Evolutionary conservation across 2,888 invertebrate species (phyloP).

Genomic region (Coecobrya sp.): DNA sequence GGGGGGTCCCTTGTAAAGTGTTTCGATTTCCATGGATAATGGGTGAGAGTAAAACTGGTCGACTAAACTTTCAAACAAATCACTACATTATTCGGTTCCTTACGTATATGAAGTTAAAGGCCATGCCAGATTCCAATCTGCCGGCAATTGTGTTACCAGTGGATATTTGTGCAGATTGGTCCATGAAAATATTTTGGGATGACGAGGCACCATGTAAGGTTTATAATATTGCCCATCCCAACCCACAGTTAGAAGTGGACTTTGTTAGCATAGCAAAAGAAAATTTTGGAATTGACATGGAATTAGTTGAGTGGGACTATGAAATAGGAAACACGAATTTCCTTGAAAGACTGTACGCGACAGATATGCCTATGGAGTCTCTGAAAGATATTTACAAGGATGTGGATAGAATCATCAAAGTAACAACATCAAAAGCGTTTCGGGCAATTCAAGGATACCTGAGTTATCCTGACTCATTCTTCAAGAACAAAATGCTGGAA

Average conservation of each 20-base stretch:
- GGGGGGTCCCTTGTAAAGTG: not conserved
- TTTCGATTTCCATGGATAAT: not conserved
- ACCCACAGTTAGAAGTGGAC: not conserved
- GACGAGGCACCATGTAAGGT: too few relatives aligned
- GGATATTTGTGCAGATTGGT: not conserved
- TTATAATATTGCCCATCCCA: not conserved
- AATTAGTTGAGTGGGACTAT: too few relatives aligned
- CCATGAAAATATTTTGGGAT: too few relatives aligned
- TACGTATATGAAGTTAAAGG: not conserved
- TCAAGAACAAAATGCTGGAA: conserved; percentile 37
- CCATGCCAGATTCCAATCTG: not conserved
- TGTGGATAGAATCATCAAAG: not conserved
- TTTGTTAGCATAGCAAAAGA: too few relatives aligned
- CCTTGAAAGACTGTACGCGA: not conserved
- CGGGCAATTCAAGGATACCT: conserved; percentile 19
- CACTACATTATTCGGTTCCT: not conserved
- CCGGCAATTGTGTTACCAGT: not conserved
- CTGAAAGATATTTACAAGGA: not conserved
- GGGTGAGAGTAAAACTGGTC: not conserved
- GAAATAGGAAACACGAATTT: too few relatives aligned
- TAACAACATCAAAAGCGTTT: conserved; percentile 8
- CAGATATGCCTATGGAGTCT: not conserved
- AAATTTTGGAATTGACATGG: too few relatives aligned
- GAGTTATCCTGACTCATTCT: conserved; percentile 31
- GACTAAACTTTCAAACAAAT: not conserved